Base-by-base conservation (phyloP, 2,113 vertebrate species). In the Murina feae region DNA sequence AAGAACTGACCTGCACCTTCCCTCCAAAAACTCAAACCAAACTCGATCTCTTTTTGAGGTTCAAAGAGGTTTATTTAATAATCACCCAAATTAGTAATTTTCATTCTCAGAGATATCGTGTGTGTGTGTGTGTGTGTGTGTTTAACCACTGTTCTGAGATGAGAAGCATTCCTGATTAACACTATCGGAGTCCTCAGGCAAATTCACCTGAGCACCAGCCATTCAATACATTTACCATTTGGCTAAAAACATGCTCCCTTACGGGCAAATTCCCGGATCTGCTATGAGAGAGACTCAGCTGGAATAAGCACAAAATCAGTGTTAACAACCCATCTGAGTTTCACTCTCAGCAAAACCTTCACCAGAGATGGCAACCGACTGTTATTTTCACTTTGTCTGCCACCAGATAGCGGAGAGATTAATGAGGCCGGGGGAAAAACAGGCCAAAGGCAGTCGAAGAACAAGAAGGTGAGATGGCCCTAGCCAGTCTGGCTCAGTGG, bases 11-110 rank as follows among this genome's bases (percentile, higher is more conserved):
- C 97, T 96, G 92, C 53, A 83, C 89, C 86, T 95, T 89, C 65
- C 88, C 95, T 94, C 74, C 58, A 90, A 94, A 95, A 79, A 79
- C 92, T 96, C 95, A 97, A 97, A 97, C 95, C 95, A 97, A 96
- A 97, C 95, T 85, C 86, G 44, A 80, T 80, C 28, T 88, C 95
- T 53, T 69, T 37, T 92, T 95, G 90, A 94, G 65, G 92, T 95
- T 96, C 95, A 96, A 93, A 97, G 93, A 87, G 84, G 88, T 68
- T 96, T 35, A 78, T 39, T 79, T n/a, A 58, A 80, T 76, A 47
- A n/a, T 74, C 47, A 93, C 85, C 69, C 84, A 71, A 88, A 96
- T 88, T 84, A 51, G 21, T 90, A 9, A 93, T 88, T 93, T 94
- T 86, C 69, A 47, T 66, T 74, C 44, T 86, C 69, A 37, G 3